Evolutionary conservation across 1,140 invertebrate species (phyloP).

Genomic region (Pygmarrhopalites habei): DNA sequence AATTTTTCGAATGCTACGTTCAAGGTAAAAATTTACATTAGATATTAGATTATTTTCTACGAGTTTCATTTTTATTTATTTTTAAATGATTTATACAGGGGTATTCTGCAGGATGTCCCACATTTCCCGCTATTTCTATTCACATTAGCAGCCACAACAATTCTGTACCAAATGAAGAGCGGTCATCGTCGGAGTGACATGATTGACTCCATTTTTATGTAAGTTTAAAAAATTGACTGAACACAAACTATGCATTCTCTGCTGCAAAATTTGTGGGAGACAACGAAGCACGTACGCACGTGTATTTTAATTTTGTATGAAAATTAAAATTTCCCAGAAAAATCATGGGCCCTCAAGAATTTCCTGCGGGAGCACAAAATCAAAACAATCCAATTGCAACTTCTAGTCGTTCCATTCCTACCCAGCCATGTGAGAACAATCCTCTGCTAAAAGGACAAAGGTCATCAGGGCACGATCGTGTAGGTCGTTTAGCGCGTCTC

Average conservation of each 20-base stretch:
- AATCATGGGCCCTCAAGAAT: no score
- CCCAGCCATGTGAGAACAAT: conserved; percentile 35
- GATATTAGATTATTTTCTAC: background rate
- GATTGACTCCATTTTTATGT: conserved; percentile 36
- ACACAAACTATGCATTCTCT: background rate
- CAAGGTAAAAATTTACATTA: no score
- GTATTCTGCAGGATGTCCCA: conserved; percentile 30
- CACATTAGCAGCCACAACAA: conserved; percentile 19
- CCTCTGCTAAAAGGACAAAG: conserved; percentile 30
- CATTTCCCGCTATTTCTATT: conserved; percentile 37
- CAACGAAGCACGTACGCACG: no score
- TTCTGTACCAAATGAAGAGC: conserved; percentile 39
- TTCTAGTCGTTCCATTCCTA: conserved; percentile 35
- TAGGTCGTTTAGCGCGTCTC: conserved; percentile 32
- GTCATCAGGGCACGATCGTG: conserved; percentile 27
- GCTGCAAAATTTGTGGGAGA: no score
- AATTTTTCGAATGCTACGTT: conserved; percentile 62
- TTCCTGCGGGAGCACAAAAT: no score
- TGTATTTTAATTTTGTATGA: no score
- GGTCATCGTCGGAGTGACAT: conserved; percentile 28
- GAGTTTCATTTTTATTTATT: background rate
- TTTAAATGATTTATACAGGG: conserved; percentile 17
- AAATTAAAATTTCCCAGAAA: no score
- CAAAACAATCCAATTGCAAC: no score
- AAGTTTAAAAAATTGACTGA: conserved; percentile 13